These are phyloP conservation scores for Cyanoliseus patagonus DNA, from an alignment of 2,113 vertebrate species.

Conservation along the genomic window DNA sequence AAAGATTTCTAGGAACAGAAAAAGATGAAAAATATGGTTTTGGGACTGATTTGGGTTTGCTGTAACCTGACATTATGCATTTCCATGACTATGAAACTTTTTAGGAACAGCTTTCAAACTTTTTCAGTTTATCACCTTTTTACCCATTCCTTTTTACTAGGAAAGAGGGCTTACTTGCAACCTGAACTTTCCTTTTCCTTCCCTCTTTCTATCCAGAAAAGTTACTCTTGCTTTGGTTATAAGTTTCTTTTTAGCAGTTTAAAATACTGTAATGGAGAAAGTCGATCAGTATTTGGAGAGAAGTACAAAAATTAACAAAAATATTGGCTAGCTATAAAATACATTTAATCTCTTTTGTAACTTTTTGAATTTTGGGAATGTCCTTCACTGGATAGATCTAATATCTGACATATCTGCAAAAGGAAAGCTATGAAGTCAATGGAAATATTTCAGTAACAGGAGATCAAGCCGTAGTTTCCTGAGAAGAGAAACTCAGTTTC, in stretches of 20 bases:
- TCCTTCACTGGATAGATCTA: neutral
- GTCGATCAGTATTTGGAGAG: neutral
- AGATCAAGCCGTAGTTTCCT: slow-evolving; percentile 25
- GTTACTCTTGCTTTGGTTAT: neutral
- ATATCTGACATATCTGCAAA: neutral
- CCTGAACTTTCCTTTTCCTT: neutral
- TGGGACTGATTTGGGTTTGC: neutral
- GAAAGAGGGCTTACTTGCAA: neutral
- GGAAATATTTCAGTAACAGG: slow-evolving; percentile 1
- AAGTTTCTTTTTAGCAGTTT: neutral
- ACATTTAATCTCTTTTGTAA: neutral
- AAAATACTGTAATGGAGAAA: neutral
- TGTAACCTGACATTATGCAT: neutral
- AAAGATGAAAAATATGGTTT: neutral
- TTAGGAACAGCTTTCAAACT: neutral
- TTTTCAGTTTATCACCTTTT: neutral
- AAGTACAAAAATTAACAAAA: neutral
- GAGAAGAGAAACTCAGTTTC: neutral
- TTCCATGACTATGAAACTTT: neutral
- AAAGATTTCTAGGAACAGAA: neutral
- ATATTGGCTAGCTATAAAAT: neutral
- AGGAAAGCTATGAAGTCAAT: neutral
- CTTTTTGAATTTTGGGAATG: neutral
- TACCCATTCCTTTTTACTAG: neutral
- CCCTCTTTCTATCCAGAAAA: neutral